phyloP scores from a whole-genome alignment of 2,113 vertebrate species.

The Neofelis nebulosa region DNA sequence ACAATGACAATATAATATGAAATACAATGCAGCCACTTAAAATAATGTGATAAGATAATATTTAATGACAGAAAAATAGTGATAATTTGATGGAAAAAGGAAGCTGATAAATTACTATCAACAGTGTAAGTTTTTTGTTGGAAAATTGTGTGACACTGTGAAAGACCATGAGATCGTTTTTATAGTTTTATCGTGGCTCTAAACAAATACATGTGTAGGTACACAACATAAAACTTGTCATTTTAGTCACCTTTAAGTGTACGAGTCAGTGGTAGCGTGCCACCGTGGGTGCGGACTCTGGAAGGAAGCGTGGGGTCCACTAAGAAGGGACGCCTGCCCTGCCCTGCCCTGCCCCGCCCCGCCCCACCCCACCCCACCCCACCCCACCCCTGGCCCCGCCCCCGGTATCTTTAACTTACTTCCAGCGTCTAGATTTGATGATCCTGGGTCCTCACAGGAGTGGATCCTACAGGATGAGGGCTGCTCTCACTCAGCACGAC shows the following conservation, averaged over 20 bases:
- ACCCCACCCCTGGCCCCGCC: rapidly evolving
- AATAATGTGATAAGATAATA: not conserved
- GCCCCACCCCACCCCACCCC: no score
- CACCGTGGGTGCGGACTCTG: no score
- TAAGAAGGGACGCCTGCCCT: rapidly evolving
- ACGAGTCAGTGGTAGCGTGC: not conserved
- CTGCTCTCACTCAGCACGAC: not conserved
- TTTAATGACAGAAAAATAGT: not conserved
- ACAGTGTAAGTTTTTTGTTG: not conserved
- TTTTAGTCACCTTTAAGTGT: not conserved
- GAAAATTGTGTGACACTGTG: rapidly evolving
- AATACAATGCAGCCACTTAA: not conserved
- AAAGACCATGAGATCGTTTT: not conserved
- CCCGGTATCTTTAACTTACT: rapidly evolving
- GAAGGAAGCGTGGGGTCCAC: not conserved
- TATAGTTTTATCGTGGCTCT: rapidly evolving
- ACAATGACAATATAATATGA: not conserved
- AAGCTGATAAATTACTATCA: not conserved
- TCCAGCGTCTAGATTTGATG: rapidly evolving
- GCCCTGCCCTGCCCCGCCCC: no score
- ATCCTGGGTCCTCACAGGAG: rapidly evolving
- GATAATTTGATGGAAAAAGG: not conserved
- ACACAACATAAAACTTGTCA: no score
- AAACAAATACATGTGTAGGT: rapidly evolving
- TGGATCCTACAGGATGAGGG: rapidly evolving